Percentiles rank a stretch among this genome's conserved stretches.
Evolutionary conservation across 2,797 vertebrate species (phyloP).

Genomic region (Otus scops): DNA sequence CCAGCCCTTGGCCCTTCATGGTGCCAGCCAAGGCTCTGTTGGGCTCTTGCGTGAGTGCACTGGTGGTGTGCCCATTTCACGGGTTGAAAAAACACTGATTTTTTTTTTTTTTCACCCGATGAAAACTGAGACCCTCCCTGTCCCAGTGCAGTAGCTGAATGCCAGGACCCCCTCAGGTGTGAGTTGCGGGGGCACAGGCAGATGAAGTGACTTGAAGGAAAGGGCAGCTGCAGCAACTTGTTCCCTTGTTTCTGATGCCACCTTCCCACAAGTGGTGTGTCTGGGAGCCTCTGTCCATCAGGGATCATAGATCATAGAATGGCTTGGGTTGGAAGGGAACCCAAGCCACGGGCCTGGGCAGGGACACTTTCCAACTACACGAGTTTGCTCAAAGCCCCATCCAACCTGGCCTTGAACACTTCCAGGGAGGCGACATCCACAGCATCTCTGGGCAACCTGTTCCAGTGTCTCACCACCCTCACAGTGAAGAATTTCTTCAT

Average conservation of each 20-base stretch:
- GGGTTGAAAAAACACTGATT: neutral
- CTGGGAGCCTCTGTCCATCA: neutral
- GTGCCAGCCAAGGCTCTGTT: neutral
- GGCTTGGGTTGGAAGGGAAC: too few species aligned
- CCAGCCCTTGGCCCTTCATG: fast-evolving
- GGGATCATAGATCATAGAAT: neutral
- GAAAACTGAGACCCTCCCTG: neutral
- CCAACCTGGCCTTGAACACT: too few species aligned
- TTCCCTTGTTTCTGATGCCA: neutral
- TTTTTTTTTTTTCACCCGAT: fast-evolving
- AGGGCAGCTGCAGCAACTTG: neutral
- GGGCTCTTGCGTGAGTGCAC: fast-evolving
- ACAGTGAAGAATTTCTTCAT: too few species aligned
- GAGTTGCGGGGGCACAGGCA: neutral
- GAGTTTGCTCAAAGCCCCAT: too few species aligned
- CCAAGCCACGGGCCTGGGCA: too few species aligned
- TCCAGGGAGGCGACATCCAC: too few species aligned
- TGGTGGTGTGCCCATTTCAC: neutral
- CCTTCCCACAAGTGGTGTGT: neutral
- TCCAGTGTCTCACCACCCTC: too few species aligned
- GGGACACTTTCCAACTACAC: too few species aligned
- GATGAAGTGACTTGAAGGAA: neutral
- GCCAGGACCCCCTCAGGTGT: neutral
- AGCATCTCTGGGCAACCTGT: too few species aligned
- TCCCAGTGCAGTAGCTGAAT: neutral